phyloP scores from a whole-genome alignment of 2,888 invertebrate genomes.

The Zonitis immaculata region DNA sequence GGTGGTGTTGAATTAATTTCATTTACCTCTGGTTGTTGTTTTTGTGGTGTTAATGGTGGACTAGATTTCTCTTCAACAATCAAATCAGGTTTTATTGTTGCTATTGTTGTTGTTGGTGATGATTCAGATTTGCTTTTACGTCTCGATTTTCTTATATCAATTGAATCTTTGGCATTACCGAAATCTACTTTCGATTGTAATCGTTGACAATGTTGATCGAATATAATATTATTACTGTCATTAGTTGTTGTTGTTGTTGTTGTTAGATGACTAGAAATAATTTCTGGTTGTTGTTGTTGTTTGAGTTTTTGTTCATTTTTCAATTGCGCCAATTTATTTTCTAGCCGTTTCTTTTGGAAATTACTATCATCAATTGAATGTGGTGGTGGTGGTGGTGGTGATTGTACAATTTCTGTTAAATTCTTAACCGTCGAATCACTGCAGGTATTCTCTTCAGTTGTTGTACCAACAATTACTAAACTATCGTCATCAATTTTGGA shows the following conservation, averaged over 20 bases:
- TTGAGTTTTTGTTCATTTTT: conserved; percentile 25
- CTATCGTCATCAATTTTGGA: conserved; percentile 53
- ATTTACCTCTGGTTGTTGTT: conserved; percentile 6
- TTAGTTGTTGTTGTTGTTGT: conserved; percentile 7
- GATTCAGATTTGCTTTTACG: conserved; percentile 46
- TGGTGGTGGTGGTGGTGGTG: conserved; percentile 6
- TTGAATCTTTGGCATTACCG: conserved; percentile 64
- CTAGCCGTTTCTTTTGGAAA: conserved; percentile 34
- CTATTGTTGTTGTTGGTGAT: neutral
- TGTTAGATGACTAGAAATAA: conserved; percentile 8
- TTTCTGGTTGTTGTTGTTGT: conserved; percentile 15
- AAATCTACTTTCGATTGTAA: conserved; percentile 66
- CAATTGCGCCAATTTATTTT: conserved; percentile 32
- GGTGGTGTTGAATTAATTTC: conserved; percentile 28
- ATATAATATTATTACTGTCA: conserved; percentile 40
- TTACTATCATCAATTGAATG: conserved; percentile 24
- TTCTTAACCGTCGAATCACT: conserved; percentile 49
- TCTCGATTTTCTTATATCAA: conserved; percentile 59
- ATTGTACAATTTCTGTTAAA: conserved; percentile 34
- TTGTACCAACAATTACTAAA: conserved; percentile 52
- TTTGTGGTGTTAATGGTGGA: conserved; percentile 32
- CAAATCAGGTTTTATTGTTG: conserved; percentile 38
- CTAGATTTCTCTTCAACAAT: conserved; percentile 47
- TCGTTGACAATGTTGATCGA: conserved; percentile 61
- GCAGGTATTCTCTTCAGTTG: conserved; percentile 58